A percentile compares a stretch with the other conserved stretches of the same genome.
Evolutionary conservation across 2,888 invertebrate genomes (phyloP).

Genomic region (Uropetala carovei): DNA sequence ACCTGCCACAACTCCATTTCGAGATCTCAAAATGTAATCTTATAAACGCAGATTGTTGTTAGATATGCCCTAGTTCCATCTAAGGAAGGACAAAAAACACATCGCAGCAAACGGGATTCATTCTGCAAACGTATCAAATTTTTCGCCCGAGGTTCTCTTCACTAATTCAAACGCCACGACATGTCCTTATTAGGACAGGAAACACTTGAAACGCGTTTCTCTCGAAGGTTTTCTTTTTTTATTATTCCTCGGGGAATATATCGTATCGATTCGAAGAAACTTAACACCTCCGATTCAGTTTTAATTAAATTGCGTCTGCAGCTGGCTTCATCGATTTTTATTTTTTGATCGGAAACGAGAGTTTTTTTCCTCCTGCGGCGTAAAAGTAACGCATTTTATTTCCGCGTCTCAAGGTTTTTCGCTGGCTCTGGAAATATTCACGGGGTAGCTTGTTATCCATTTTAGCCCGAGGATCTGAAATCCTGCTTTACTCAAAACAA

Average conservation of each 20-base stretch:
- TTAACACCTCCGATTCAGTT: neutral
- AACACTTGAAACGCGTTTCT: neutral
- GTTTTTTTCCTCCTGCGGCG: neutral
- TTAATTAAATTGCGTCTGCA: neutral
- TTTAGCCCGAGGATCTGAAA: neutral
- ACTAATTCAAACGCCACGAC: neutral
- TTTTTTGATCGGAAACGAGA: constrained; percentile 14
- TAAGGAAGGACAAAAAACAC: neutral
- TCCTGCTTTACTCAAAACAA: neutral
- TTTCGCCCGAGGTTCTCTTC: constrained; percentile 19
- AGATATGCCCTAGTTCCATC: neutral
- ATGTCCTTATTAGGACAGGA: constrained; percentile 25
- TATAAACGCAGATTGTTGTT: constrained; percentile 1
- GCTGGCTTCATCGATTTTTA: neutral
- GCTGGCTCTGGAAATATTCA: neutral
- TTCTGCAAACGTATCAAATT: constrained; percentile 22
- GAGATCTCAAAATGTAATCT: neutral
- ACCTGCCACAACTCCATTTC: neutral
- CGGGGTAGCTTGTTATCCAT: neutral
- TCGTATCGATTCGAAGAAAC: neutral
- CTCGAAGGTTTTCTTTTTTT: neutral
- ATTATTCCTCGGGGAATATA: neutral
- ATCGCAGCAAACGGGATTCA: neutral
- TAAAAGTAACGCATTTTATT: neutral
- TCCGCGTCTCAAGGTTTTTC: neutral